Evolutionary conservation across 2,888 invertebrate genomes (phyloP).

Genomic region (Drosophila emarginata): DNA sequence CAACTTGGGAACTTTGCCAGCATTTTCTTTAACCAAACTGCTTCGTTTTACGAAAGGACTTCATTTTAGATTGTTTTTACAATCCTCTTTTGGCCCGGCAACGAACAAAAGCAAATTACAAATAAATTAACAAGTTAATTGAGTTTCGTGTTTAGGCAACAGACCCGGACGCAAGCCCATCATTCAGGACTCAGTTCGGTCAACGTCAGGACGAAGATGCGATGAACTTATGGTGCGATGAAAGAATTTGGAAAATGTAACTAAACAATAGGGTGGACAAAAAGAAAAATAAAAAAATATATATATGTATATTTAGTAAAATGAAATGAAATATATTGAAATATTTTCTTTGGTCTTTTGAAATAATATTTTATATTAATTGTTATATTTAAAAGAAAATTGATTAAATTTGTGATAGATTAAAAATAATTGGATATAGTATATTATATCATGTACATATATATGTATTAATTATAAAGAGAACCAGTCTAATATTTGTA

Average conservation of each 20-base stretch:
- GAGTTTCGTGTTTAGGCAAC: slow-evolving; percentile 62
- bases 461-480: too few species aligned
- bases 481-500: background rate
- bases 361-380: background rate
- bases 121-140: slow-evolving; percentile 76
- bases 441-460: too few species aligned
- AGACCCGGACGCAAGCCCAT: slow-evolving; percentile 1
- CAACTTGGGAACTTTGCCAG: slow-evolving; percentile 5
- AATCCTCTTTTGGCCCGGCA: slow-evolving; percentile 19
- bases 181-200: slow-evolving; percentile 11
- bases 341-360: too few species aligned
- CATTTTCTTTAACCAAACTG: background rate
- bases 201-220: slow-evolving; percentile 27
- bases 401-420: too few species aligned
- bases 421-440: too few species aligned
- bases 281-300: too few species aligned
- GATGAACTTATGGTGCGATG: background rate
- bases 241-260: background rate
- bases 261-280: background rate
- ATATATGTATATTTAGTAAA: too few species aligned
- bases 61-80: slow-evolving; percentile 25
- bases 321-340: background rate
- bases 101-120: slow-evolving; percentile 72
- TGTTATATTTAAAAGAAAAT: too few species aligned
- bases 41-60: slow-evolving; percentile 2